These are phyloP conservation scores for Melikaiella ostensackeni DNA, from an alignment of 2,888 invertebrate genomes.

Conservation along the genomic window DNA sequence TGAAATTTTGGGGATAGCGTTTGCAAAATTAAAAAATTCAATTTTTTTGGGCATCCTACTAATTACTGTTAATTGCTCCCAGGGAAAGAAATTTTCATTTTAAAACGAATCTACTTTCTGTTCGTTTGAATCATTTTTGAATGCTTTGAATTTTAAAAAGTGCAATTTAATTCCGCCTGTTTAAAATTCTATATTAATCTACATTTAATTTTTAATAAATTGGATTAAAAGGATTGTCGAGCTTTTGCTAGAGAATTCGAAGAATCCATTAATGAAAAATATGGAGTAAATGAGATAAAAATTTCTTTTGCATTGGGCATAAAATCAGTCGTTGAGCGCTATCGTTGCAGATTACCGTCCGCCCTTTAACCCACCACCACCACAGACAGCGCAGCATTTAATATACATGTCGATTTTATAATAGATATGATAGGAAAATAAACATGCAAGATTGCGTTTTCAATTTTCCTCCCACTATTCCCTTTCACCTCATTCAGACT, in stretches of 20 bases:
- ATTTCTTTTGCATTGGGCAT: neutral
- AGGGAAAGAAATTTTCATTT: neutral
- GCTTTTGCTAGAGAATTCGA: neutral
- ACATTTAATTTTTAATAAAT: too few species aligned
- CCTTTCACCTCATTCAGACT: conserved; percentile 39
- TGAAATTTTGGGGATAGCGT: too few species aligned
- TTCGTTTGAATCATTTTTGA: neutral
- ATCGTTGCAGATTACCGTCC: conserved; percentile 40
- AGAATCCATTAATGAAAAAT: neutral
- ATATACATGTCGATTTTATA: conserved; percentile 55
- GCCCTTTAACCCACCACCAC: conserved; percentile 61
- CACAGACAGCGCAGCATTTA: conserved; percentile 58
- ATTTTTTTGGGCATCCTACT: too few species aligned
- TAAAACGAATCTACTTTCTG: neutral
- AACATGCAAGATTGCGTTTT: conserved; percentile 62
- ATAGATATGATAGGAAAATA: conserved; percentile 59
- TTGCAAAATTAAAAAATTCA: too few species aligned
- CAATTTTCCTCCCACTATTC: conserved; percentile 49
- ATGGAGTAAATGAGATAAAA: neutral
- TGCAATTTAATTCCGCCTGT: too few species aligned
- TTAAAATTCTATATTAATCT: too few species aligned
- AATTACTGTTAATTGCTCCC: neutral
- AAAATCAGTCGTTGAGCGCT: conserved; percentile 24
- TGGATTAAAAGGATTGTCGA: too few species aligned
- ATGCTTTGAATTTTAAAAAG: too few species aligned